Evolutionary conservation across 2,113 vertebrate species (phyloP).

Genomic region (Acanthochromis polyacanthus): DNA sequence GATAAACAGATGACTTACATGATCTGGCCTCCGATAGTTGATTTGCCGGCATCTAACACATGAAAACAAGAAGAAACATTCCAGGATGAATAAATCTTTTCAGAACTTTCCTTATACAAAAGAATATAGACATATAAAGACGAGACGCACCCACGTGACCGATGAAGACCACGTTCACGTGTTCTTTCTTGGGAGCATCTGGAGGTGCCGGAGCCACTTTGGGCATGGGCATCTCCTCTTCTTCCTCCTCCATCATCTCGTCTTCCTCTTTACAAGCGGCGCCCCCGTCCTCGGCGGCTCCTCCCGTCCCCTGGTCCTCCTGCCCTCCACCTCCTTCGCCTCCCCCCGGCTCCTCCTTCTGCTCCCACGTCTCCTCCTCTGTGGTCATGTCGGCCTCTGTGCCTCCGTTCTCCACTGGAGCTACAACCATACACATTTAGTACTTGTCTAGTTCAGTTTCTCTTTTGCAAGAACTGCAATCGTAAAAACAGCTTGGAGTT

Average conservation of each 20-base stretch:
- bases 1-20: slow-evolving; percentile 87
- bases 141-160: slow-evolving; percentile 95
- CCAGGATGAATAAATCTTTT: neutral
- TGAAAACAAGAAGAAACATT: neutral
- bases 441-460: neutral
- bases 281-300: slow-evolving; percentile 82
- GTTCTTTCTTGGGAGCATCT: slow-evolving; percentile 97
- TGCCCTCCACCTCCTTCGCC: slow-evolving; percentile 83
- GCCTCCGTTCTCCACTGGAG: slow-evolving; percentile 94
- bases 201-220: slow-evolving; percentile 90
- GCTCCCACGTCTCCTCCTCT: slow-evolving; percentile 95
- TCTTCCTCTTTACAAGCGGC: slow-evolving; percentile 70
- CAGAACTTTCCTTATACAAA: neutral
- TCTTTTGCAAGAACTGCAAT: neutral
- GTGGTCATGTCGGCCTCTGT: slow-evolving; percentile 89
- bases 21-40: slow-evolving; percentile 98
- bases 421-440: slow-evolving; percentile 57
- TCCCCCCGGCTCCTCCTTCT: slow-evolving; percentile 93
- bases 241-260: slow-evolving; percentile 90
- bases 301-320: slow-evolving; percentile 78
- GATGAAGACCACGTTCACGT: slow-evolving; percentile 99
- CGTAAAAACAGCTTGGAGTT: neutral
- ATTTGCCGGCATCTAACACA: slow-evolving; percentile 95
- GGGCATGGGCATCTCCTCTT: slow-evolving; percentile 92
- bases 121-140: neutral